These are phyloP conservation scores for Apamea crenata DNA, from an alignment of 2,888 invertebrate species.

Conservation along the genomic window DNA sequence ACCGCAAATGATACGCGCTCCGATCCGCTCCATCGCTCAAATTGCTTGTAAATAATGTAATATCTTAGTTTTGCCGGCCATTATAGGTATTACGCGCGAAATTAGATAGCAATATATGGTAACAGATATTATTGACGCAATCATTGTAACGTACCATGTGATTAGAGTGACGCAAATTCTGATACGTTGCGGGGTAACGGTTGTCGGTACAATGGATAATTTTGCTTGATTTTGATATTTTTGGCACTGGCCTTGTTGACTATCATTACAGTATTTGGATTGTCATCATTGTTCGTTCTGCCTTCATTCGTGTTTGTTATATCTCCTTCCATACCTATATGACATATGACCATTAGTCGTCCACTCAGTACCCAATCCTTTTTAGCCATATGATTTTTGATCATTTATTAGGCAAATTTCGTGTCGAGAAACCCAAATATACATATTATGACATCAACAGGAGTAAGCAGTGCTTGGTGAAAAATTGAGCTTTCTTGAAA, in stretches of 20 bases:
- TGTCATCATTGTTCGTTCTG: neutral
- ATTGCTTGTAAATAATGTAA: constrained; percentile 65
- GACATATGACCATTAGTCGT: neutral
- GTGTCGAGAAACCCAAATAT: neutral
- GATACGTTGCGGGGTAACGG: constrained; percentile 30
- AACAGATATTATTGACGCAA: constrained; percentile 50
- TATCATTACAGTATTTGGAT: neutral
- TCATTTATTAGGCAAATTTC: neutral
- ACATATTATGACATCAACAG: neutral
- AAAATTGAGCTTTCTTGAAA: neutral
- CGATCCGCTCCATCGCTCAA: constrained; percentile 54
- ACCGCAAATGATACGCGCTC: constrained; percentile 61
- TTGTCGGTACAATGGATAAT: neutral
- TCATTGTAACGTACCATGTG: constrained; percentile 36
- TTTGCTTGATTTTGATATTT: neutral
- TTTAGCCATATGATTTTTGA: neutral
- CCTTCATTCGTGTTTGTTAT: neutral
- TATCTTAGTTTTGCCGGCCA: constrained; percentile 54
- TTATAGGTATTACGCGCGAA: constrained; percentile 59
- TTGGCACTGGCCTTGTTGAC: neutral
- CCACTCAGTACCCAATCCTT: neutral
- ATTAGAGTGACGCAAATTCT: constrained; percentile 38
- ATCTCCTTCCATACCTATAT: neutral
- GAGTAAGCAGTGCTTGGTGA: neutral
- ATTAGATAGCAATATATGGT: constrained; percentile 60